Evolutionary conservation across 2,113 vertebrate species (phyloP).

Genomic region (Dromas ardeola): DNA sequence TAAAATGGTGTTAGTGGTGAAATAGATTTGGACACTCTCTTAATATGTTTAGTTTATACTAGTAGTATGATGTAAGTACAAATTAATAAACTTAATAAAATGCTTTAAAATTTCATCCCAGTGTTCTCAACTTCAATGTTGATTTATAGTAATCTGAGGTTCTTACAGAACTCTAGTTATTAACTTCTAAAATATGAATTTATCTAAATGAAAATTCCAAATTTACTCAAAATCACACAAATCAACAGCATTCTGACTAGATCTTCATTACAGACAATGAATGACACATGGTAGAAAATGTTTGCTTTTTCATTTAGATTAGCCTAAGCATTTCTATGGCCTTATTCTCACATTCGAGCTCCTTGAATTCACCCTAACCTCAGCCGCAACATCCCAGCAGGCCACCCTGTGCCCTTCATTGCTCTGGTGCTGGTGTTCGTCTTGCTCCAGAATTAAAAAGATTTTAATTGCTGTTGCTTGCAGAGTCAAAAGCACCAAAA

Average conservation of each 20-base stretch:
- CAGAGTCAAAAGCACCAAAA: not conserved
- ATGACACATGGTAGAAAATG: not conserved
- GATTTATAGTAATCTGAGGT: not conserved
- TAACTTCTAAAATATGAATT: not conserved
- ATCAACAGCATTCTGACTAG: not conserved
- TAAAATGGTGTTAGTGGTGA: not conserved
- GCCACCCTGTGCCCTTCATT: not conserved
- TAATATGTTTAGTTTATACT: not conserved
- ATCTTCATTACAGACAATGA: not conserved
- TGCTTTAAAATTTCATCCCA: not conserved
- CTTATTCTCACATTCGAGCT: rapidly evolving
- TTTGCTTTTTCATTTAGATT: not conserved
- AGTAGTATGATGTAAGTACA: not conserved
- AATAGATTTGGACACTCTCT: not conserved
- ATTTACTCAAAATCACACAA: not conserved
- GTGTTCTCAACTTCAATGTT: not conserved
- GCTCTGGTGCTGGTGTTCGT: not conserved
- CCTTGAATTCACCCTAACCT: not conserved
- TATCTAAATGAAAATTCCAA: not conserved
- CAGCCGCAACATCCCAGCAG: not conserved
- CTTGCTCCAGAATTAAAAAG: not conserved
- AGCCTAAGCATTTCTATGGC: not conserved
- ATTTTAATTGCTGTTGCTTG: not conserved
- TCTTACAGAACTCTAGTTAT: not conserved
- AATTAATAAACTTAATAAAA: not conserved